Percentiles rank a stretch among this genome's conserved stretches.
phyloP scores from a whole-genome alignment of 2,113 vertebrate species.

The Heteronetta atricapilla region DNA sequence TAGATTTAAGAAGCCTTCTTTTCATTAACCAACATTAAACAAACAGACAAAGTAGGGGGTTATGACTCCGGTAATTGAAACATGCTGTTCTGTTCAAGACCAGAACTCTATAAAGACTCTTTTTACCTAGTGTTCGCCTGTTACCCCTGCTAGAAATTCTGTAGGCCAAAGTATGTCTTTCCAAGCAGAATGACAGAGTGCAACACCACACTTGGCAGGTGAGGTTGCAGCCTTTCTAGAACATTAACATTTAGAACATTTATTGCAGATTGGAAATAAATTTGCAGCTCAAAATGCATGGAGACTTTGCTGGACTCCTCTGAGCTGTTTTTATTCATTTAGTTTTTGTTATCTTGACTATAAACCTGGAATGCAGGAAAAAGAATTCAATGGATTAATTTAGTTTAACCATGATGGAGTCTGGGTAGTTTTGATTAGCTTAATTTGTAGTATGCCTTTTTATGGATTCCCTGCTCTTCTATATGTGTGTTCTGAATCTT shows the following conservation, averaged over 20 bases:
- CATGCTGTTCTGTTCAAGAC: conserved; percentile 71
- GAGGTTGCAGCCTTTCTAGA: conserved; percentile 53
- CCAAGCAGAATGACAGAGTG: conserved; percentile 46
- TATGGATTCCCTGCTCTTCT: background rate
- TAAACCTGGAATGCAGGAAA: background rate
- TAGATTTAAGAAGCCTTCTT: conserved; percentile 76
- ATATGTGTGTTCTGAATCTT: background rate
- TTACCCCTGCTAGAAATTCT: conserved; percentile 47
- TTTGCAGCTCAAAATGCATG: conserved; percentile 6
- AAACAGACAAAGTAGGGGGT: conserved; percentile 71
- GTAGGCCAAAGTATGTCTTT: conserved; percentile 42
- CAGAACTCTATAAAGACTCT: conserved; percentile 71
- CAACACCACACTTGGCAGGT: conserved; percentile 45
- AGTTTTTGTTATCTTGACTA: background rate
- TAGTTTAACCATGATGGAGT: background rate
- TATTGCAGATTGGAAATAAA: conserved; percentile 46
- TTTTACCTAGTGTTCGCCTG: conserved; percentile 68
- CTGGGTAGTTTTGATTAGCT: background rate
- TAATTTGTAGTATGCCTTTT: background rate
- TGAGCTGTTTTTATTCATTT: background rate
- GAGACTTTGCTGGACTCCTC: background rate
- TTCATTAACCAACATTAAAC: conserved; percentile 75
- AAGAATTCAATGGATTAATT: background rate
- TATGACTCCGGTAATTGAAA: conserved; percentile 79
- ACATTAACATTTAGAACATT: conserved; percentile 3